Evolutionary conservation across 2,888 invertebrate genomes (phyloP), one percentile per base, ranked within the genome.

Genomic region (Heliconius cydno): DNA sequence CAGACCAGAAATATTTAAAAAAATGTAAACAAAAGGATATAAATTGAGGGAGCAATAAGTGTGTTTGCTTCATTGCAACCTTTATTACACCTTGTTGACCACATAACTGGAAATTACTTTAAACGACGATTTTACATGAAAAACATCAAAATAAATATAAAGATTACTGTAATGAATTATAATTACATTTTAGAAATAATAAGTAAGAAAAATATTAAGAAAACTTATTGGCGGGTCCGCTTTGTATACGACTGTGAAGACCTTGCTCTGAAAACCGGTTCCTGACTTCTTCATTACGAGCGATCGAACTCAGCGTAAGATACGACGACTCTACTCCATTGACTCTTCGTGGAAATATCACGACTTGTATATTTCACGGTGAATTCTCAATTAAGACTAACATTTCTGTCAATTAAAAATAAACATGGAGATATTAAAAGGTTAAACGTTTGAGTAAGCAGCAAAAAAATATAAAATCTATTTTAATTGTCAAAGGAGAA

Each of bases 201-300:
- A 41, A 19, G 41, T 63, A 28, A n/a, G 41, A 77, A 71, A 41
- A 41, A 72, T 67, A 28, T 57, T 74, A 25, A 38, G 78, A 81
- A 74, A 80, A 68, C 70, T 79, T 82, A 81, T 84, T 80, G 79
- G 76, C 65, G 80, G 79, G 79, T 34, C 74, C n/a, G 60, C 76
- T 79, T 79, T 72, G 72, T 82, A 76, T 80, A 52, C 68, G 77
- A 75, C 67, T 80, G 78, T 74, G 66, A 85, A 84, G 86, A 85
- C 85, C 86, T 85, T 85, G 85, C 85, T 76, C 79, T 71, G 78
- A 78, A 82, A 88, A 92, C 92, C 92, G 91, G 92, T 91, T 92
- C 85, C 80, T 82, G 82, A 87, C 85, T 87, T 90, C 90, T 91
- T 91, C 89, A 91, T 92, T 90, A 91, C 87, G 82, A 81, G 82